phyloP scores from a whole-genome alignment of 1,140 invertebrate species.

The Potamilus streckersoni region DNA sequence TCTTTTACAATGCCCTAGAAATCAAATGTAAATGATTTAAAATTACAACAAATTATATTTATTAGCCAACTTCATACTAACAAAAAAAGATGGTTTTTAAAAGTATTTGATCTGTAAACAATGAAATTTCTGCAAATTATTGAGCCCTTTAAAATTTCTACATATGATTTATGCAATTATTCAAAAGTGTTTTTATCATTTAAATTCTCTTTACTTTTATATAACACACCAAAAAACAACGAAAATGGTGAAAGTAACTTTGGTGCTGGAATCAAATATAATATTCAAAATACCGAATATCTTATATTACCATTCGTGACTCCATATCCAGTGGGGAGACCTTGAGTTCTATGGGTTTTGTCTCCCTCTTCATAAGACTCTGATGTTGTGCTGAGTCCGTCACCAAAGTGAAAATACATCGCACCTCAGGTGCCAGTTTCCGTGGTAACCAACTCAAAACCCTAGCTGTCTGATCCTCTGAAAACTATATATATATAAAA shows the following conservation, averaged over 20 bases:
- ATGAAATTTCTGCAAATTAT: too few relatives aligned
- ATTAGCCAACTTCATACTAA: too few relatives aligned
- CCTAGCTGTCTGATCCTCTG: conserved; percentile 58
- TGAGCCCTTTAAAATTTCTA: too few relatives aligned
- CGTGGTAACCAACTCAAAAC: conserved; percentile 63
- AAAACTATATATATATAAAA: conserved; percentile 48
- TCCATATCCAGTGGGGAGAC: conserved; percentile 51
- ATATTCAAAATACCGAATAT: not conserved
- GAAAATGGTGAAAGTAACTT: not conserved
- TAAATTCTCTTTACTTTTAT: not conserved
- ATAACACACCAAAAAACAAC: not conserved
- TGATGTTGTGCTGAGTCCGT: conserved; percentile 53
- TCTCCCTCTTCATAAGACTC: conserved; percentile 56
- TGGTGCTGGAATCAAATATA: not conserved
- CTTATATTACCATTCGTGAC: conserved; percentile 47
- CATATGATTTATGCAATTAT: too few relatives aligned
- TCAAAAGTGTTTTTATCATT: not conserved
- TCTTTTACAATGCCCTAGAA: conserved; percentile 46
- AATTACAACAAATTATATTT: not conserved
- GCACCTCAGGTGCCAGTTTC: conserved; percentile 62
- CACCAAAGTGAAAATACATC: conserved; percentile 58
- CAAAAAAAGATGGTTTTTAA: too few relatives aligned
- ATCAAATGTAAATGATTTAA: conserved; percentile 3
- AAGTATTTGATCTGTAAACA: too few relatives aligned
- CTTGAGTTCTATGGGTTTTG: conserved; percentile 55